These are phyloP conservation scores for Drusus annulatus DNA, from an alignment of 1,140 invertebrate genomes.

Conservation along the genomic window DNA sequence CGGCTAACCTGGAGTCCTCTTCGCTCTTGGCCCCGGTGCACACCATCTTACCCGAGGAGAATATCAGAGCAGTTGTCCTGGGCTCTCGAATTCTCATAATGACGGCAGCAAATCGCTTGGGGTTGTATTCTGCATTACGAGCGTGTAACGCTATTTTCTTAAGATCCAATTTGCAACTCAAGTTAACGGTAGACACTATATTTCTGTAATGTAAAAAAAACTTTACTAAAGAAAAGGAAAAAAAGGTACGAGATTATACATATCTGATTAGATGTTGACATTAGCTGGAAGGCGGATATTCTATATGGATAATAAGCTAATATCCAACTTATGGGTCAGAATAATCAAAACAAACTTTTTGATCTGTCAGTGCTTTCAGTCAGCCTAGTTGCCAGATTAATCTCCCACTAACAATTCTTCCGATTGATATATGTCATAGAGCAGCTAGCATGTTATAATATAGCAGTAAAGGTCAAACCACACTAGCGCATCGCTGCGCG, in stretches of 20 bases:
- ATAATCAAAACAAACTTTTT: too few species aligned
- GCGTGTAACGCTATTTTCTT: constrained; percentile 99
- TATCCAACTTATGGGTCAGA: too few species aligned
- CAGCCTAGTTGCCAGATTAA: too few species aligned
- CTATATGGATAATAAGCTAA: too few species aligned
- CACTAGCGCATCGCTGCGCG: too few species aligned
- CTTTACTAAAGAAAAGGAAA: neutral
- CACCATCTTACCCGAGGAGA: constrained; percentile 99
- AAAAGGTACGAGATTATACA: neutral
- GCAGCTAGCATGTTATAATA: too few species aligned
- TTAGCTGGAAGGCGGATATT: too few species aligned
- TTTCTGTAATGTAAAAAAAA: constrained; percentile 78
- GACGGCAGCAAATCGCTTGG: constrained; percentile 99
- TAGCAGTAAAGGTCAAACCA: too few species aligned
- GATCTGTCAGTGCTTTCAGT: too few species aligned
- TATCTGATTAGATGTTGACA: too few species aligned
- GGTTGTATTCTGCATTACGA: constrained; percentile 99
- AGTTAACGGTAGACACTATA: constrained; percentile 98
- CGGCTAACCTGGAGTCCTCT: constrained; percentile 96
- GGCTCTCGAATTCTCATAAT: constrained; percentile 99
- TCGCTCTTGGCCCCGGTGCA: constrained; percentile 99
- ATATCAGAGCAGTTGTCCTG: constrained; percentile 98
- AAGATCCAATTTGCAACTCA: constrained; percentile 95
- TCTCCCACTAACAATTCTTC: too few species aligned
- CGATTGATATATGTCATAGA: too few species aligned